phyloP scores from a whole-genome alignment of 1,140 invertebrate species.

The Saxidomus purpurata region DNA sequence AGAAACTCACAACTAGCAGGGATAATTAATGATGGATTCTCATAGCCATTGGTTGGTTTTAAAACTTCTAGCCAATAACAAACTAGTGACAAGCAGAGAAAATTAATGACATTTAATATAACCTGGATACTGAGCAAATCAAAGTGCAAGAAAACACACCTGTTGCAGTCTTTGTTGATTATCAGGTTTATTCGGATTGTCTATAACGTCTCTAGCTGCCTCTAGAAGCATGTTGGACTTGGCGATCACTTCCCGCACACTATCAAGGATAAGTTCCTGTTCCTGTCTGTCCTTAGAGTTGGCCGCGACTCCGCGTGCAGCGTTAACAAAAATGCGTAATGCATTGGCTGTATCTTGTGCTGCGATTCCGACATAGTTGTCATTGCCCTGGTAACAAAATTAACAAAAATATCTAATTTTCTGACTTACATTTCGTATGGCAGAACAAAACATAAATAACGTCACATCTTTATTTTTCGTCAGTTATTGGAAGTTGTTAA shows the following conservation, averaged over 20 bases:
- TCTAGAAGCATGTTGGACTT: constrained; percentile 92
- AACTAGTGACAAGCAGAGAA: too few relatives aligned
- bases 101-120: too few relatives aligned
- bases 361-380: constrained; percentile 93
- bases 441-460: too few relatives aligned
- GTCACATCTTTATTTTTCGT: too few relatives aligned
- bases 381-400: constrained; percentile 89
- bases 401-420: too few relatives aligned
- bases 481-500: too few relatives aligned
- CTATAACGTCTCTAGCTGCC: constrained; percentile 91
- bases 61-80: too few relatives aligned
- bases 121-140: too few relatives aligned
- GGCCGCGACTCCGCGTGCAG: constrained; percentile 92
- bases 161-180: constrained; percentile 89
- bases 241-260: constrained; percentile 92
- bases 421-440: too few relatives aligned
- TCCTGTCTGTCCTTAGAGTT: constrained; percentile 89
- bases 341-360: constrained; percentile 93
- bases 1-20: too few relatives aligned
- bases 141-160: constrained; percentile 74
- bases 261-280: constrained; percentile 87
- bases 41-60: too few relatives aligned
- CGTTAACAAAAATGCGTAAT: constrained; percentile 90
- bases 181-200: constrained; percentile 88
- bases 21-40: too few relatives aligned